A percentile compares a stretch with the other conserved stretches of the same genome.
phyloP scores from a whole-genome alignment of 2,113 vertebrate genomes.

The Chiloscyllium plagiosum region DNA sequence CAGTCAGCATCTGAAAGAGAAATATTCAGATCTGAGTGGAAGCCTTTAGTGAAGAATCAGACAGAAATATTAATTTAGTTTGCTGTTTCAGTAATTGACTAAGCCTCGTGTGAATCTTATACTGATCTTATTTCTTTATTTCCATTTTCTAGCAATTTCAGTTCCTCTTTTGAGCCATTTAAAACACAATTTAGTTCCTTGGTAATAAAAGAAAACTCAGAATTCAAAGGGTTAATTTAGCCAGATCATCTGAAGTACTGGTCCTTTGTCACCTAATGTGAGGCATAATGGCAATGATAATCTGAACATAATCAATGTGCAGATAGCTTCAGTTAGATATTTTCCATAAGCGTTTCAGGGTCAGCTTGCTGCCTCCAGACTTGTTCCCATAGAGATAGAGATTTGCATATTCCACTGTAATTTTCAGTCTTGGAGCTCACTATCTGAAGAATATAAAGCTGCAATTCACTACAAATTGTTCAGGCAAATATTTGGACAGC shows the following conservation, averaged over 20 bases:
- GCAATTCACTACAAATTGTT: background rate
- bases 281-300: background rate
- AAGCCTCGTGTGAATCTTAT: background rate
- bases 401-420: conserved; percentile 23
- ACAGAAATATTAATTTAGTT: background rate
- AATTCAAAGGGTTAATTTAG: background rate
- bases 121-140: background rate
- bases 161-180: background rate
- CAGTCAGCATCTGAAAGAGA: background rate
- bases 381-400: conserved; percentile 13
- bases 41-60: background rate
- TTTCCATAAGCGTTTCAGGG: background rate
- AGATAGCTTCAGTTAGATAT: background rate
- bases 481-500: background rate
- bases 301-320: background rate
- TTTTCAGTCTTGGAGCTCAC: background rate
- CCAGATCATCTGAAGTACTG: background rate
- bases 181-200: background rate
- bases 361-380: background rate
- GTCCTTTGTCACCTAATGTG: background rate
- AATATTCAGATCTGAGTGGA: background rate
- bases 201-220: background rate
- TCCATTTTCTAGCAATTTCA: background rate
- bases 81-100: background rate
- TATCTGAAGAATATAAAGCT: conserved; percentile 1